phyloP scores from a whole-genome alignment of 2,113 vertebrate genomes.

The Arothron firmamentum region DNA sequence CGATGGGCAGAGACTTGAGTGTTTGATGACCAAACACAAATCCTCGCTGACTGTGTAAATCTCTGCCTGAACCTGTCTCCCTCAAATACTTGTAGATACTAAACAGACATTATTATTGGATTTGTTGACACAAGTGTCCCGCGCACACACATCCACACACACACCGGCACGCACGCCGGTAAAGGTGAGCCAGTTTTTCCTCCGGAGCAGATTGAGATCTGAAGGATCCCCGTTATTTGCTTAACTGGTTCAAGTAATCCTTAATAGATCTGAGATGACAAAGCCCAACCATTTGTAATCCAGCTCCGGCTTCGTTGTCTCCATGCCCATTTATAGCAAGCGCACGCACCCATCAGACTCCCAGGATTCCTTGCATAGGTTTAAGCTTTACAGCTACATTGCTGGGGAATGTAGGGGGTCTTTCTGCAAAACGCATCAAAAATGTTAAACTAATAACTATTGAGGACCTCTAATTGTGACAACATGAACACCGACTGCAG shows the following conservation, averaged over 20 bases:
- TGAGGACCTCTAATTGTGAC: too few species aligned
- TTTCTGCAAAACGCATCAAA: too few species aligned
- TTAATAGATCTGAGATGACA: conserved; percentile 55
- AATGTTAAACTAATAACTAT: too few species aligned
- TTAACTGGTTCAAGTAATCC: conserved; percentile 64
- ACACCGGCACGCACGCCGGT: not conserved
- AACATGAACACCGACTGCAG: too few species aligned
- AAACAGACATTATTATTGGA: conserved; percentile 46
- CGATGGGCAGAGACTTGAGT: conserved; percentile 26
- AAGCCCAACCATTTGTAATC: conserved; percentile 30
- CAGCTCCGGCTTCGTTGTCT: conserved; percentile 22
- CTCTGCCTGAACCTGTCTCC: conserved; percentile 38
- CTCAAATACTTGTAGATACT: conserved; percentile 46
- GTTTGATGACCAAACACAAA: conserved; percentile 48
- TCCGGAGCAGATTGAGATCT: conserved; percentile 54
- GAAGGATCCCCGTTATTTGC: conserved; percentile 64
- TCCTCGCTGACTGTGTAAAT: conserved; percentile 44
- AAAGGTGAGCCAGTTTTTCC: conserved; percentile 54
- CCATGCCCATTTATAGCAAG: conserved; percentile 21
- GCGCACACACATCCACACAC: conserved; percentile 6
- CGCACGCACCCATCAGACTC: not conserved
- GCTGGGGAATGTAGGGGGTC: too few species aligned
- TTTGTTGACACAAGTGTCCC: conserved; percentile 50
- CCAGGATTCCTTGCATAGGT: not conserved
- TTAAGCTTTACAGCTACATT: too few species aligned